Evolutionary conservation across 1,140 invertebrate species (phyloP).

Genomic region (Drosophila bipectinata): DNA sequence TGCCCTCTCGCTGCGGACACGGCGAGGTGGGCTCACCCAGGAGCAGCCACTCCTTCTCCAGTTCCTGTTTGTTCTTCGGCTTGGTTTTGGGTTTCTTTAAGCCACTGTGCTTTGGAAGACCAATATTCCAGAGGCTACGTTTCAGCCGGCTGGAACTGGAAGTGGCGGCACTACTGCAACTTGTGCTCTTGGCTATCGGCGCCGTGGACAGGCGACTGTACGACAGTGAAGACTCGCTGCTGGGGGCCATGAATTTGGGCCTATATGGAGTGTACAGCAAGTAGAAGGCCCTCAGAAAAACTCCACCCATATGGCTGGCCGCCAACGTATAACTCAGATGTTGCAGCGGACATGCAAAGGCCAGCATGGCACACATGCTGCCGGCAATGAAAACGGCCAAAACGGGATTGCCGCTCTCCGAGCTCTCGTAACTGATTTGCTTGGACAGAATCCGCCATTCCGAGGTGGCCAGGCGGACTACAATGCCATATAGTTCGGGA

Average conservation of each 20-base stretch:
- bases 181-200: slow-evolving; percentile 63
- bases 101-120: slow-evolving; percentile 59
- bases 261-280: slow-evolving; percentile 73
- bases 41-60: slow-evolving; percentile 83
- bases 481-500: slow-evolving; percentile 86
- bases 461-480: slow-evolving; percentile 86
- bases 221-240: slow-evolving; percentile 70
- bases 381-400: slow-evolving; percentile 88
- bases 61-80: slow-evolving; percentile 68
- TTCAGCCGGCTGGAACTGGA: slow-evolving; percentile 52
- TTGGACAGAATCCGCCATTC: slow-evolving; percentile 88
- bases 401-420: slow-evolving; percentile 87
- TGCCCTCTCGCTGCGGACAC: slow-evolving; percentile 59
- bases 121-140: slow-evolving; percentile 79
- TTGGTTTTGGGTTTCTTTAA: slow-evolving; percentile 71
- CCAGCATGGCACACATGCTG: slow-evolving; percentile 87
- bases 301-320: slow-evolving; percentile 69
- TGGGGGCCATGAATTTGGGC: slow-evolving; percentile 76
- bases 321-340: slow-evolving; percentile 78
- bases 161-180: slow-evolving; percentile 43
- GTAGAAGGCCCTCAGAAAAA: slow-evolving; percentile 72
- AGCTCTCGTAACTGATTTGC: slow-evolving; percentile 87
- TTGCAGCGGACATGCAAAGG: slow-evolving; percentile 87
- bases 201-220: slow-evolving; percentile 80
- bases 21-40: slow-evolving; percentile 82